Evolutionary conservation across 2,797 vertebrate species (phyloP).

Genomic region (Rhinoraja longicauda): DNA sequence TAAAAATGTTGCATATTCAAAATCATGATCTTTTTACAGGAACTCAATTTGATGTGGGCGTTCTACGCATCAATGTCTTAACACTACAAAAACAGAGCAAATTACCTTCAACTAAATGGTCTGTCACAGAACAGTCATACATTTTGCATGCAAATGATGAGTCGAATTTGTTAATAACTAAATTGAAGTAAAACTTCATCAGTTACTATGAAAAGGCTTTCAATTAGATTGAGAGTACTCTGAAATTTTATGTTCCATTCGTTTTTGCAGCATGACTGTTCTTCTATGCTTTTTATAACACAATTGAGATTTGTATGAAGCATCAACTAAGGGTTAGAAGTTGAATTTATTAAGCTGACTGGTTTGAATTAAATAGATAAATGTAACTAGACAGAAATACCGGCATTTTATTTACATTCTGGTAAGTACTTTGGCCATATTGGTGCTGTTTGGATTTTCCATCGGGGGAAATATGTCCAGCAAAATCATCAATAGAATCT

Average conservation of each 20-base stretch:
- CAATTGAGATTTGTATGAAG: not conserved
- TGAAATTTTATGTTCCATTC: not conserved
- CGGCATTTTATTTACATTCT: not conserved
- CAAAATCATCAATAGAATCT: not conserved
- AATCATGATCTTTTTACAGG: no score
- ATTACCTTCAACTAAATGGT: not conserved
- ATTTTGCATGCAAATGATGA: not conserved
- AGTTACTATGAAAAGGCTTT: not conserved
- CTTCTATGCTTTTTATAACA: not conserved
- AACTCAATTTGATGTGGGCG: no score
- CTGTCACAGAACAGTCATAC: not conserved
- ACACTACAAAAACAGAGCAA: no score
- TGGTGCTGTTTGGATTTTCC: not conserved
- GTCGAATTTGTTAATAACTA: conserved; percentile 4
- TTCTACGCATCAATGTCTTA: no score
- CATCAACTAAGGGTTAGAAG: not conserved
- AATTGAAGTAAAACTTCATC: not conserved
- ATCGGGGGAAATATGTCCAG: not conserved
- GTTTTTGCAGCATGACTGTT: not conserved
- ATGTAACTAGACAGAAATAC: not conserved
- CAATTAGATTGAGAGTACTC: not conserved
- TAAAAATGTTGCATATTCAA: no score
- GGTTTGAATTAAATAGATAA: not conserved
- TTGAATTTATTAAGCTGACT: not conserved
- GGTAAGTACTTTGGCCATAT: not conserved